phyloP scores from a whole-genome alignment of 2,888 invertebrate genomes.

The Schizotus pectinicornis region DNA sequence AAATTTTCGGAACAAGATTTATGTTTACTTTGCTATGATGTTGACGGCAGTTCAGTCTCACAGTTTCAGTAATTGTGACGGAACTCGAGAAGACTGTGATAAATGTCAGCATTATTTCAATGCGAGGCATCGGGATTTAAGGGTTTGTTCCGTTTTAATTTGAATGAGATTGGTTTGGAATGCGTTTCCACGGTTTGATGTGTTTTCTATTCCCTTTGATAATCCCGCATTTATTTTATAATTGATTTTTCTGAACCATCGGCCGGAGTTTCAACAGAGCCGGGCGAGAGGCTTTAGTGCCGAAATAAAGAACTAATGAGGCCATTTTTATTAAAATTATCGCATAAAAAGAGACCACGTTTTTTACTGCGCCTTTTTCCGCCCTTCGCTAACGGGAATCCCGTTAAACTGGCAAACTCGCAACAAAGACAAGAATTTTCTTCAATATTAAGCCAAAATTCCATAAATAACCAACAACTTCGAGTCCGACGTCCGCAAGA shows the following conservation, averaged over 20 bases:
- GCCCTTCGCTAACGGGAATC: too few species aligned
- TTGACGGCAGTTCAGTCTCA: slow-evolving; percentile 34
- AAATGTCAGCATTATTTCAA: slow-evolving; percentile 39
- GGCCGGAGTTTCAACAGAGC: too few species aligned
- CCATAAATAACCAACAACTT: too few species aligned
- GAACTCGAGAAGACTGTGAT: slow-evolving; percentile 37
- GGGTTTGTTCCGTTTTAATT: slow-evolving; percentile 30
- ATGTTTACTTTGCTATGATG: slow-evolving; percentile 33
- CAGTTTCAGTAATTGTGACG: slow-evolving; percentile 34
- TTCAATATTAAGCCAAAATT: too few species aligned
- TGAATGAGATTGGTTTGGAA: slow-evolving; percentile 27
- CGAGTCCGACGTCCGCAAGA: too few species aligned
- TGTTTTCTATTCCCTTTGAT: slow-evolving; percentile 18
- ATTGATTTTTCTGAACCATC: slow-evolving; percentile 6
- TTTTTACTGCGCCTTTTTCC: too few species aligned
- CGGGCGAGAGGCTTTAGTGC: too few species aligned
- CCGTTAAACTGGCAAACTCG: slow-evolving; percentile 26
- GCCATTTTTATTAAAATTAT: neutral
- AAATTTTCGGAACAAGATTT: slow-evolving; percentile 40
- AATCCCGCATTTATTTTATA: slow-evolving; percentile 2
- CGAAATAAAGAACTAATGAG: neutral
- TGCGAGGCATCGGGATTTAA: slow-evolving; percentile 29
- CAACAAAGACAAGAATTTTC: slow-evolving; percentile 1
- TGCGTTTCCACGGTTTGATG: slow-evolving; percentile 20
- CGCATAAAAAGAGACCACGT: too few species aligned